A percentile compares a stretch with the other conserved stretches of the same genome.
These are phyloP conservation scores for Nudaria mundana DNA, from an alignment of 2,888 invertebrate genomes.

Conservation along the genomic window DNA sequence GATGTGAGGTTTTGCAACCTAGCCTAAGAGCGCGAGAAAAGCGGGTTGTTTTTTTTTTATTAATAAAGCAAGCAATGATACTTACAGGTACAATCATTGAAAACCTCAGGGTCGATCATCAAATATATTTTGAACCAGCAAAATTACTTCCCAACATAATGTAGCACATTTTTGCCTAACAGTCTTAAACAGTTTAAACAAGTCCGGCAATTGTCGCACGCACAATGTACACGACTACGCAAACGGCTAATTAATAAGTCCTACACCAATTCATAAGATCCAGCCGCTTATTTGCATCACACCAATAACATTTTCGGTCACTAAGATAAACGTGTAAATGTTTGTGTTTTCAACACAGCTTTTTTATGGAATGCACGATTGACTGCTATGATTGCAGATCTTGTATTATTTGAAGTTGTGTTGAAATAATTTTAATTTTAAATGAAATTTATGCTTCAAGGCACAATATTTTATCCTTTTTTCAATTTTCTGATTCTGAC, in stretches of 20 bases:
- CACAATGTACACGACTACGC: conserved; percentile 28
- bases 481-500: too few relatives aligned
- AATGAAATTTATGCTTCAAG: conserved; percentile 42
- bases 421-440: conserved; percentile 32
- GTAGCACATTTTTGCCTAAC: conserved; percentile 19
- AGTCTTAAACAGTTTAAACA: conserved; percentile 20
- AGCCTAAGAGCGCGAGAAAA: too few relatives aligned
- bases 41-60: too few relatives aligned
- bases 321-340: conserved; percentile 15
- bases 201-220: conserved; percentile 33
- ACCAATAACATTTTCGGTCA: conserved; percentile 21
- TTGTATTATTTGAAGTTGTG: conserved; percentile 23
- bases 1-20: too few relatives aligned
- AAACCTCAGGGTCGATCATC: conserved; percentile 24
- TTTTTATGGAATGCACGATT: conserved; percentile 21
- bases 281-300: conserved; percentile 23
- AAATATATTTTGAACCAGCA: conserved; percentile 21
- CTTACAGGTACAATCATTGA: conserved; percentile 21
- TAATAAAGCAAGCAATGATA: too few relatives aligned
- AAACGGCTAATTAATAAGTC: conserved; percentile 38
- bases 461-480: conserved; percentile 48
- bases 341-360: conserved; percentile 17
- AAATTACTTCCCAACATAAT: conserved; percentile 7
- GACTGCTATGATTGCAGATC: conserved; percentile 23
- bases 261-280: conserved; percentile 34